These are phyloP conservation scores for Microplitis demolitor DNA, from an alignment of 1,140 invertebrate genomes.

Conservation along the genomic window DNA sequence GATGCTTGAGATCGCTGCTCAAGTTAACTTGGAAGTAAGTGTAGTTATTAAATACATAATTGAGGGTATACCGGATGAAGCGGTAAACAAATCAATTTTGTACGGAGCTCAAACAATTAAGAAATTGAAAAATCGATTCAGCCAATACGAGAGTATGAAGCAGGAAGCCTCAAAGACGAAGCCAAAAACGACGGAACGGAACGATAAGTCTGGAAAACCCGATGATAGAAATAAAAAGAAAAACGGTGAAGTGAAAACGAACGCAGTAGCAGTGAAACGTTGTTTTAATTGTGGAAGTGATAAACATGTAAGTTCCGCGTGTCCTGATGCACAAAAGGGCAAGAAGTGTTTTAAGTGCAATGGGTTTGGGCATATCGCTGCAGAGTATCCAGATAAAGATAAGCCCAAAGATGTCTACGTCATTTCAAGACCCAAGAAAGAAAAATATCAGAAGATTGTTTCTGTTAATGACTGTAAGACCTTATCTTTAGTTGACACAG, in stretches of 20 bases:
- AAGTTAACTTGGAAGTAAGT: constrained; percentile 29
- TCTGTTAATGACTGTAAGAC: neutral
- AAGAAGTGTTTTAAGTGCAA: constrained; percentile 1
- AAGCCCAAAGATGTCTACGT: neutral
- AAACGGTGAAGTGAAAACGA: neutral
- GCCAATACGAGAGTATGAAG: constrained; percentile 1
- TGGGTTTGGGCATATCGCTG: neutral
- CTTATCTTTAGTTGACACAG: constrained; percentile 9
- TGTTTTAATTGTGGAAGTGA: neutral
- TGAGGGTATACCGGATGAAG: constrained; percentile 36
- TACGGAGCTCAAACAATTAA: constrained; percentile 26
- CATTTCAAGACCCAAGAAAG: neutral
- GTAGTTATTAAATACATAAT: constrained; percentile 41
- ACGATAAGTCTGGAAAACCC: neutral
- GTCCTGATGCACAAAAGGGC: neutral
- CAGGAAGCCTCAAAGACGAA: neutral
- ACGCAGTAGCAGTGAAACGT: neutral
- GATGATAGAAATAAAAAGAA: neutral
- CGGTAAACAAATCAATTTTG: constrained; percentile 29
- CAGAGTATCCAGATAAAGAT: neutral
- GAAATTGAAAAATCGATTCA: constrained; percentile 20
- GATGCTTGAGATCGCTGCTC: constrained; percentile 26
- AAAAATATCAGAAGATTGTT: neutral
- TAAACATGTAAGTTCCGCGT: neutral
- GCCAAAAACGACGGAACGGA: neutral